Conservation (phyloP, 2,797 vertebrate genomes). For the Danio aesculapii region DNA sequence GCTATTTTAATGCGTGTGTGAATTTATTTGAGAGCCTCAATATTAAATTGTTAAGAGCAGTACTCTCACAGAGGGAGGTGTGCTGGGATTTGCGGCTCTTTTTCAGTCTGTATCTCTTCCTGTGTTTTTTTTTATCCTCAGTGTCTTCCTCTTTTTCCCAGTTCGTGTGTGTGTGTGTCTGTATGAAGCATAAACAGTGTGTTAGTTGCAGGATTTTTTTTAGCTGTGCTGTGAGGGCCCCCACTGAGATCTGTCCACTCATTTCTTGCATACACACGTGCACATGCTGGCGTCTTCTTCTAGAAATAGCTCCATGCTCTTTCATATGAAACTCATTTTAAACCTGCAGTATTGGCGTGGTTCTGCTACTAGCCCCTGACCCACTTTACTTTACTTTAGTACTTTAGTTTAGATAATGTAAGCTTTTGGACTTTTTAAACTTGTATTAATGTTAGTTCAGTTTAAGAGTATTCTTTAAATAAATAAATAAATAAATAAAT, state of each 20-base stretch:
- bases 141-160: background rate
- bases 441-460: no score
- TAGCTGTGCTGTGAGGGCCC: slow-evolving; percentile 39
- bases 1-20: slow-evolving; percentile 40
- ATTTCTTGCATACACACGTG: slow-evolving; percentile 2
- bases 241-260: slow-evolving; percentile 40
- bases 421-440: no score
- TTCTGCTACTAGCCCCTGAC: slow-evolving; percentile 23
- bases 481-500: no score
- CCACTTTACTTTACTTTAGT: slow-evolving; percentile 8
- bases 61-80: background rate
- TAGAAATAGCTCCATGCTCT: slow-evolving; percentile 38
- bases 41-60: slow-evolving; percentile 24
- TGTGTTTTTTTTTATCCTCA: slow-evolving; percentile 13
- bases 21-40: slow-evolving; percentile 23
- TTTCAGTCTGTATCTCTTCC: slow-evolving; percentile 1
- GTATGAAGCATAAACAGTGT: slow-evolving; percentile 27
- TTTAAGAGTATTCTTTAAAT: no score
- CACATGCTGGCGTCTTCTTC: slow-evolving; percentile 21
- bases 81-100: background rate
- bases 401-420: no score
- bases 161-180: slow-evolving; percentile 5
- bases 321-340: slow-evolving; percentile 13
- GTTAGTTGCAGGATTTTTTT: slow-evolving; percentile 38
- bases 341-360: background rate